phyloP scores from a whole-genome alignment of 30 jellyfish, hydroid and myxozoan genomes.

The Aurelia aurita region DNA sequence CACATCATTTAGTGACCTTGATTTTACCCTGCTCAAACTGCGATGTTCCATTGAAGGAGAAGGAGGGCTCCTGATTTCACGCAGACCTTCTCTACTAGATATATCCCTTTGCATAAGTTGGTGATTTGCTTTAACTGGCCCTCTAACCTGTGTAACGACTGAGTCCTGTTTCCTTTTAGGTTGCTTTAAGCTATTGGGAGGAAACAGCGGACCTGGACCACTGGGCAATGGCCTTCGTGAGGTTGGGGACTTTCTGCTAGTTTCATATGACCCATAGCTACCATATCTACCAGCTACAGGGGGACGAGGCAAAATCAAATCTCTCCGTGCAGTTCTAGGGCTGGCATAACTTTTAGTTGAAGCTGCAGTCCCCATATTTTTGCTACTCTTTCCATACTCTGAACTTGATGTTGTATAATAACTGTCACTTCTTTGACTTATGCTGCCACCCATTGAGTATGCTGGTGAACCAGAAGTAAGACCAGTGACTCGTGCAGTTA shows the following conservation, averaged over 20 bases:
- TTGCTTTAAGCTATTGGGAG: constrained; percentile 2
- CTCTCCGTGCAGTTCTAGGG: neutral
- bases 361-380: constrained; percentile 53
- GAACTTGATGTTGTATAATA: constrained; percentile 29
- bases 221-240: constrained; percentile 68
- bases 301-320: neutral
- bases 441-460: constrained; percentile 44
- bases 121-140: constrained; percentile 71
- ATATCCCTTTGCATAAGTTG: neutral
- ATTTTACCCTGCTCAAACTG: constrained; percentile 45
- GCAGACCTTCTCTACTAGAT: neutral
- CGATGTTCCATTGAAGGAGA: neutral
- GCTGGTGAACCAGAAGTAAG: constrained; percentile 3
- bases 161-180: constrained; percentile 36
- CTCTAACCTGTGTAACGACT: constrained; percentile 11
- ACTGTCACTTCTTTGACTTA: constrained; percentile 20
- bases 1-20: constrained; percentile 65
- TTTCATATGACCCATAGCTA: neutral
- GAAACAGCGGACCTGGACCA: constrained; percentile 81
- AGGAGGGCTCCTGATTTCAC: neutral
- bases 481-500: neutral
- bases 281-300: neutral
- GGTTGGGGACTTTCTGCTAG: constrained; percentile 11
- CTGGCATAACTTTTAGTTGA: constrained; percentile 2
- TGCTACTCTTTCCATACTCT: constrained; percentile 53